Evolutionary conservation across 1,140 invertebrate genomes (phyloP).

Genomic region (Agrypnia vestita): DNA sequence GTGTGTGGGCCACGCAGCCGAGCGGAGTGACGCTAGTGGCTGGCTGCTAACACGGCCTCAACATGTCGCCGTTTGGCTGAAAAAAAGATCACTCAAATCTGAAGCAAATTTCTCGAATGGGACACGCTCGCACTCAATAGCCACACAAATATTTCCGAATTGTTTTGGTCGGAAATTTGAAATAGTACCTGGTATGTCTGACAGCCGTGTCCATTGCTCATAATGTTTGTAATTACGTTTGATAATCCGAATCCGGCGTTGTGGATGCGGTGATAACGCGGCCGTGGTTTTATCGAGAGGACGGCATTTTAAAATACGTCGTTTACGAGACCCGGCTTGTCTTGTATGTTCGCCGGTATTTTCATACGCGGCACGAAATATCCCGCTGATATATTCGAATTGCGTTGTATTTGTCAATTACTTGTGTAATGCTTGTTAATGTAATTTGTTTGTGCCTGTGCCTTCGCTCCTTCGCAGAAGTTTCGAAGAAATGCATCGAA

Average conservation of each 20-base stretch:
- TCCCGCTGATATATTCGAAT: too few species aligned
- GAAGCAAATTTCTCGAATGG: conserved; percentile 2
- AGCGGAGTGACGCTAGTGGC: not conserved
- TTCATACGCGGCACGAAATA: not conserved
- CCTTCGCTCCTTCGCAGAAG: too few species aligned
- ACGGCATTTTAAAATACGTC: conserved; percentile 2
- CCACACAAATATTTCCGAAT: conserved; percentile 34
- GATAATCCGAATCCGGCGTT: not conserved
- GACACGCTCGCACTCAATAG: conserved; percentile 36
- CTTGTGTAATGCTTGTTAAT: too few species aligned
- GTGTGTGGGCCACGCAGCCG: not conserved
- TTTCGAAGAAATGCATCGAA: too few species aligned
- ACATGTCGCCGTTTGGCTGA: conserved; percentile 5
- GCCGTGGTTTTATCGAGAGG: not conserved
- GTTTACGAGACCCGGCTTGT: too few species aligned
- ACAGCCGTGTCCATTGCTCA: conserved; percentile 7
- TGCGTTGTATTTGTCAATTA: too few species aligned
- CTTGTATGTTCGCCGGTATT: not conserved
- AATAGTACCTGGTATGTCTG: conserved; percentile 33
- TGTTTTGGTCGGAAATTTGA: conserved; percentile 44
- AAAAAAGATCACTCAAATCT: conserved; percentile 9
- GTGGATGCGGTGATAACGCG: not conserved
- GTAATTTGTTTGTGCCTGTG: too few species aligned
- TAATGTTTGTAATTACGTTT: not conserved
- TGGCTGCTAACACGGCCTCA: conserved; percentile 31